A percentile compares a stretch with the other conserved stretches of the same genome.
Conservation (phyloP, 2,113 vertebrate species). For the Ciconia maguari region DNA sequence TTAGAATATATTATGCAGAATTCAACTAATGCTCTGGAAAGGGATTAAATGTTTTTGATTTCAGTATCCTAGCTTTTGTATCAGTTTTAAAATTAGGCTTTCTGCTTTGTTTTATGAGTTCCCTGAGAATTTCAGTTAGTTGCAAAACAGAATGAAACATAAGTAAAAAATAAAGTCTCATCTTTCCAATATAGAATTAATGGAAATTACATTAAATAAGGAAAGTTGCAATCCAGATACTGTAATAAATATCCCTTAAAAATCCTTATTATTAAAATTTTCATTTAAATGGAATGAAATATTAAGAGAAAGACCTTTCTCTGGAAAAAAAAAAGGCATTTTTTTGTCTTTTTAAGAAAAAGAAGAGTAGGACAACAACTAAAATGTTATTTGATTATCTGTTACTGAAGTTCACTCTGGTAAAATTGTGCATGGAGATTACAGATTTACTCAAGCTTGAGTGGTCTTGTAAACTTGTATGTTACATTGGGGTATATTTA, state of each 20-base stretch:
- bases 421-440: not conserved
- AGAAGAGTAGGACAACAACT: not conserved
- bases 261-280: not conserved
- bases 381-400: not conserved
- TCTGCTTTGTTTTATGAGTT: not conserved
- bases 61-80: not conserved
- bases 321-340: not conserved
- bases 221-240: not conserved
- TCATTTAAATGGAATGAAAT: not conserved
- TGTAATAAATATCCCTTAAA: not conserved
- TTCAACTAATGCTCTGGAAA: not conserved
- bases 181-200: not conserved
- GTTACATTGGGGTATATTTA: not conserved
- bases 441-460: not conserved
- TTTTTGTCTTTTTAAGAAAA: not conserved
- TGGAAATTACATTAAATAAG: not conserved
- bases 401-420: not conserved
- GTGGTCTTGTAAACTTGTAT: not conserved
- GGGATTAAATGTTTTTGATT: not conserved
- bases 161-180: not conserved
- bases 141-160: not conserved
- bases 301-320: not conserved
- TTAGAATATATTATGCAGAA: not conserved
- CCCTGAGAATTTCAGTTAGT: not conserved
- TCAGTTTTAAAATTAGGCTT: not conserved